Evolutionary conservation across 1,140 invertebrate species (phyloP).

Genomic region (Euglossa dilemma): DNA sequence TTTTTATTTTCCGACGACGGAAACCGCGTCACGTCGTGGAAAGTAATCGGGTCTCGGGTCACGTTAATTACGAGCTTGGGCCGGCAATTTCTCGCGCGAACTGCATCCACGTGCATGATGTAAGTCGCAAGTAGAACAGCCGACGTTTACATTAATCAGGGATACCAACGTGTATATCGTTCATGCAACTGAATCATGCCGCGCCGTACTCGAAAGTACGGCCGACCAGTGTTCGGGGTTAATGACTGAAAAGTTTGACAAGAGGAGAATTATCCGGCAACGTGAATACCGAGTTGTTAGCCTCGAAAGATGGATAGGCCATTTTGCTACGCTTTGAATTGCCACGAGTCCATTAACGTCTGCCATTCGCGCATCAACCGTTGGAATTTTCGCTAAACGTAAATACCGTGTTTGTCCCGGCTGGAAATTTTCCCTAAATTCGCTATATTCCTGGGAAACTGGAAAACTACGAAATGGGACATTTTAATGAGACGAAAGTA

Average conservation of each 20-base stretch:
- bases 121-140: slow-evolving; percentile 6
- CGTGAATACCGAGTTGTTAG: neutral
- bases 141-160: slow-evolving; percentile 32
- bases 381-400: neutral
- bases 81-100: slow-evolving; percentile 2
- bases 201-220: neutral
- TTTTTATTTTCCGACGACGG: neutral
- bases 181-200: no score
- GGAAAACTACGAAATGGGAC: no score
- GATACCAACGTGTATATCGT: neutral
- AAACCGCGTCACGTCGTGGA: neutral
- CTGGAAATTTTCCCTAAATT: no score
- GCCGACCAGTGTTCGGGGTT: neutral
- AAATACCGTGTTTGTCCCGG: no score
- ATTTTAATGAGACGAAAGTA: no score
- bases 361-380: neutral
- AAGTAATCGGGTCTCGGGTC: neutral
- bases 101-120: neutral
- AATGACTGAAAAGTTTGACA: slow-evolving; percentile 7
- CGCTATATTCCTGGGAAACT: no score
- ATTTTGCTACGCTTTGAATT: neutral
- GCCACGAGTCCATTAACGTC: neutral
- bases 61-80: slow-evolving; percentile 21
- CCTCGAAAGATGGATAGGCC: neutral
- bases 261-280: neutral